Evolutionary conservation across 1,140 invertebrate species (phyloP), one percentile per base, ranked within the genome.

Genomic region (Mycetomoellerius zeteki): DNA sequence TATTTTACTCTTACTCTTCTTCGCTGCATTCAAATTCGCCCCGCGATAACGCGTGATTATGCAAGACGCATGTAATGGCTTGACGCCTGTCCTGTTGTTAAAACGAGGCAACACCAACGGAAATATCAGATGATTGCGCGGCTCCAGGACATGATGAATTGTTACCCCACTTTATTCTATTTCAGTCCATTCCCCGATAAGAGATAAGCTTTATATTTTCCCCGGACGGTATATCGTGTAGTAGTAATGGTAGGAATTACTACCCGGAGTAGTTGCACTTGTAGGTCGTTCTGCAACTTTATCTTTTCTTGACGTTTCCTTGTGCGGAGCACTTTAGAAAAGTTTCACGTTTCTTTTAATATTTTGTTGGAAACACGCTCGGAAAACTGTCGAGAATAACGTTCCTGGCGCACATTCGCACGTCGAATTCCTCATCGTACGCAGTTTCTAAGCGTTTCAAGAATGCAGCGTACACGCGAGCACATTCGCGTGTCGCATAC

Each of bases 321-420:
- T 62, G 30, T 62, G 47, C 52, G 21, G 27, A 47, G 27, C 67
- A 73, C 67, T 73, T 82, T 73, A n/a, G 37, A 60, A 24, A 75
- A 84, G 69, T 84, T 84, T 84, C 69, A n/a, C 37, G 21, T 75
- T 84, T 60, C 69, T 47, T 50, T 75, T 84, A 71, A 71, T 81
- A 65, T 78, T 78, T 78, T 50, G 33, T 43, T 47, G 47, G 64
- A 24, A 24, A 27, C 75, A 62, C 56, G 76, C 24, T 33, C 16
- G 37, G 54, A n/a, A 84, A 84, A 84, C 52, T 43, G 69, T 30
- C 54, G 33, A 19, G 21, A 50, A 21, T 62, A 60, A 73, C 30
- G 64, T 0, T 3, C 64, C 6, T 14, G 64, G 7, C 56, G 24
- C 37, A 7, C 37, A 19, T 43, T 62, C 60, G 77, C 62, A 43